Evolutionary conservation across 92 coral and sea anemone species (phyloP).

Genomic region (Anthopleura xanthogrammica): DNA sequence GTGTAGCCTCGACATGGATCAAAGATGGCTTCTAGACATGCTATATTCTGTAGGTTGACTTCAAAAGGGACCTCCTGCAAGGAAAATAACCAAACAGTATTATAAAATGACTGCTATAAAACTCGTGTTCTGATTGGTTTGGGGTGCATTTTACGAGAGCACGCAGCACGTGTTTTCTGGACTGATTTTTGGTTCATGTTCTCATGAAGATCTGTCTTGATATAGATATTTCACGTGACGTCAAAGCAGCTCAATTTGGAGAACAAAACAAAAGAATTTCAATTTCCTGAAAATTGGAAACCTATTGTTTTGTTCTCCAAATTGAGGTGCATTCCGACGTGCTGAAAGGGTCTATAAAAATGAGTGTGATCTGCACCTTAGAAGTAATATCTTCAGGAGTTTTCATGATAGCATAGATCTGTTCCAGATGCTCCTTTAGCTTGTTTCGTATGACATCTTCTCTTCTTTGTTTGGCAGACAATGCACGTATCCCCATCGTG

Average conservation of each 20-base stretch:
- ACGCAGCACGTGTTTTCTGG: no score
- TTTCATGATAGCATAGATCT: constrained; percentile 50
- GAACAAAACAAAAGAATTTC: no score
- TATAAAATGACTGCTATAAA: not conserved
- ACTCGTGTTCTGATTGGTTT: no score
- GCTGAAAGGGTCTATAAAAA: no score
- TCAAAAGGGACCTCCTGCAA: constrained; percentile 89
- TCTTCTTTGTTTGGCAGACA: constrained; percentile 74
- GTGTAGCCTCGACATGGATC: constrained; percentile 80
- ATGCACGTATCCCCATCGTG: constrained; percentile 70
- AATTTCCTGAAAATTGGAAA: no score
- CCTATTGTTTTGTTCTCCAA: no score
- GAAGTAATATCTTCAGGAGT: constrained; percentile 14
- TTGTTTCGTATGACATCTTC: constrained; percentile 68
- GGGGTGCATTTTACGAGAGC: no score
- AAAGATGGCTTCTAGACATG: constrained; percentile 76
- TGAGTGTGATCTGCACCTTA: not conserved
- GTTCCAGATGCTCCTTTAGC: constrained; percentile 72
- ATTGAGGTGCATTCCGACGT: no score
- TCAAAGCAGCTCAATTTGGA: no score
- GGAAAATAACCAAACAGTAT: not conserved
- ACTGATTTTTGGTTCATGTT: no score
- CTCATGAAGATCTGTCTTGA: no score
- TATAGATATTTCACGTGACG: no score
- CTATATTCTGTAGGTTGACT: constrained; percentile 56